Conservation (phyloP, 2,113 vertebrate genomes). For the Caretta caretta region DNA sequence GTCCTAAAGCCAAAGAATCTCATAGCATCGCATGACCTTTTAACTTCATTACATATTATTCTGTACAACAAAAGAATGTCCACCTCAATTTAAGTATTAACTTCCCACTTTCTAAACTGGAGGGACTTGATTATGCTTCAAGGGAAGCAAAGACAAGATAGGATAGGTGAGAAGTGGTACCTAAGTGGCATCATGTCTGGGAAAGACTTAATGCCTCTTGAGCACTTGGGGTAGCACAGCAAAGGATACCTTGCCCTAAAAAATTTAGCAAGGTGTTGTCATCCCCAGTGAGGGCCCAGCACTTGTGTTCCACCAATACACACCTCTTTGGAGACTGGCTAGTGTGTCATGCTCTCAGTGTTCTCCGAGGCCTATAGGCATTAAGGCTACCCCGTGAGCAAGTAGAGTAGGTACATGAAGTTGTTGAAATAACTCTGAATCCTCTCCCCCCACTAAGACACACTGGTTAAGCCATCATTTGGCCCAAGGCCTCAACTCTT, state of each 20-base stretch:
- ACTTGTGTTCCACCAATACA: too few relatives aligned
- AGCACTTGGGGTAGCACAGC: not conserved
- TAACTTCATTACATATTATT: rapidly evolving
- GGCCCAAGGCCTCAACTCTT: too few relatives aligned
- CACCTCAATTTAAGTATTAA: not conserved
- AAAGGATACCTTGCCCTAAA: not conserved
- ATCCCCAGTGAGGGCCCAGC: not conserved
- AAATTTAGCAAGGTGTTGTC: not conserved
- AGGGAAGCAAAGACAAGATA: not conserved
- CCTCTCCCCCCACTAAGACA: too few relatives aligned
- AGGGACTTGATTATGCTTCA: not conserved
- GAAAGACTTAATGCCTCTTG: too few relatives aligned
- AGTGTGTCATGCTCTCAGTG: too few relatives aligned
- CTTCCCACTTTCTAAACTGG: not conserved
- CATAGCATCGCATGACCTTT: not conserved
- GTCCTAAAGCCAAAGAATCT: not conserved
- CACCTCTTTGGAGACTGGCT: too few relatives aligned
- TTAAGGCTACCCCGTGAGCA: too few relatives aligned
- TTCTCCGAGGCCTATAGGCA: too few relatives aligned
- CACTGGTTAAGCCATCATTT: too few relatives aligned
- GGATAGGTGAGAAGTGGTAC: not conserved
- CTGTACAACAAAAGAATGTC: not conserved
- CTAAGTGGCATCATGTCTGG: not conserved
- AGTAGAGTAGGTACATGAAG: too few relatives aligned
- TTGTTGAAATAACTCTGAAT: too few relatives aligned